phyloP scores from a whole-genome alignment of 2,888 invertebrate species.

The Sympetrum striolatum region DNA sequence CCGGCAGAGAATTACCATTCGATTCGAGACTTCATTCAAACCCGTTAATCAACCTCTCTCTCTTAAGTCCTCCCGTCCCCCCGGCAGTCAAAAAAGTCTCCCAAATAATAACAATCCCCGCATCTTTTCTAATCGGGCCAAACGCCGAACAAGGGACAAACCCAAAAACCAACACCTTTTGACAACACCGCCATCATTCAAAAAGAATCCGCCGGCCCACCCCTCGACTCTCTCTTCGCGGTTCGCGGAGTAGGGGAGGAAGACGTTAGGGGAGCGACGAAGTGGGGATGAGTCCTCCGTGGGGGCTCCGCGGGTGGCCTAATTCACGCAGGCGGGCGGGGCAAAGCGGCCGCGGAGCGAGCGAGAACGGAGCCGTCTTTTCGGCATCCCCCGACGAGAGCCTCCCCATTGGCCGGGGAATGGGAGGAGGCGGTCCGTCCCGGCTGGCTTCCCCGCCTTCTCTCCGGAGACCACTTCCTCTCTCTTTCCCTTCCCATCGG shows the following conservation, averaged over 20 bases:
- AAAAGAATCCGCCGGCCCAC: not conserved
- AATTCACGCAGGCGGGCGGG: slow-evolving; percentile 26
- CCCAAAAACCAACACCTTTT: not conserved
- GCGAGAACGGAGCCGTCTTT: not conserved
- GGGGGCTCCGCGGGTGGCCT: slow-evolving; percentile 26
- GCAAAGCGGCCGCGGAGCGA: not conserved
- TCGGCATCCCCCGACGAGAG: not conserved
- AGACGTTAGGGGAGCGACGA: not conserved
- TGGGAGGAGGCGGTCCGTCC: slow-evolving; percentile 9
- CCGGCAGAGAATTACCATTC: too few relatives aligned
- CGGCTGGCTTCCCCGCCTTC: not conserved
- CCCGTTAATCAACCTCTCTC: too few relatives aligned
- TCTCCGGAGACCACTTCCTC: not conserved
- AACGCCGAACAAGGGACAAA: not conserved
- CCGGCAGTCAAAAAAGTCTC: too few relatives aligned
- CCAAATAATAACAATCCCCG: not conserved
- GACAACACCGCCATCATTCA: slow-evolving; percentile 29
- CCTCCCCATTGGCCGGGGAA: slow-evolving; percentile 10
- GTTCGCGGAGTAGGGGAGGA: not conserved
- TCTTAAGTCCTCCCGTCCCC: too few relatives aligned
- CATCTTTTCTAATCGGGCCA: not conserved
- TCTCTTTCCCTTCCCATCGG: not conserved
- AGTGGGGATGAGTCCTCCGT: not conserved
- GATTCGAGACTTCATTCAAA: too few relatives aligned
- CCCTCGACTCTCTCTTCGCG: not conserved